phyloP scores from a whole-genome alignment of 2,888 invertebrate species.

The Penaeus monodon region DNA sequence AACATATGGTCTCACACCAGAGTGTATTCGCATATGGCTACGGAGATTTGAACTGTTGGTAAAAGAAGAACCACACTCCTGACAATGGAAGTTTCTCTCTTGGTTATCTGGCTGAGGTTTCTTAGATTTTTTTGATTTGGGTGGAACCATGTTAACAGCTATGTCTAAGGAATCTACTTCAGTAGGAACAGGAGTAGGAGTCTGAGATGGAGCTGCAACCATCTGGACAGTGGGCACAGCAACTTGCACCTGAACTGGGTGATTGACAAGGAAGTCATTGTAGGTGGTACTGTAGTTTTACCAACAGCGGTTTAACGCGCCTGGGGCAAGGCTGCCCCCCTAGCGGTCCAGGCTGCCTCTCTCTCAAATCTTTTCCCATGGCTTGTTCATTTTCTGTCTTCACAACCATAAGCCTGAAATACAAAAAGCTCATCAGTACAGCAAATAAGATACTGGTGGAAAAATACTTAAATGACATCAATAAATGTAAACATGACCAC shows the following conservation, averaged over 20 bases:
- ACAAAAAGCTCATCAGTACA: background rate
- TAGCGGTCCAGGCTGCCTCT: conserved; percentile 35
- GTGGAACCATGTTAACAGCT: conserved; percentile 26
- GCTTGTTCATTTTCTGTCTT: too few species aligned
- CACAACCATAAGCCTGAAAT: background rate
- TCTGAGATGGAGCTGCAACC: conserved; percentile 33
- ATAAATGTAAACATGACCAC: too few species aligned
- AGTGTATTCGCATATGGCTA: conserved; percentile 61
- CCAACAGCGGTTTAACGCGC: conserved; percentile 51
- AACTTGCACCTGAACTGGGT: conserved; percentile 53
- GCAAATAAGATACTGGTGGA: background rate
- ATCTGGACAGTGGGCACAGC: conserved; percentile 54
- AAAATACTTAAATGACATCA: too few species aligned
- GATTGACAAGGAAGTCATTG: conserved; percentile 48
- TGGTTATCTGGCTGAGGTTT: conserved; percentile 36
- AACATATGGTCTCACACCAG: conserved; percentile 63
- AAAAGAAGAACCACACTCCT: conserved; percentile 58
- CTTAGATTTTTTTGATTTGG: conserved; percentile 29
- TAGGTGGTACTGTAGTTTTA: conserved; percentile 43
- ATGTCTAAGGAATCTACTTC: conserved; percentile 17
- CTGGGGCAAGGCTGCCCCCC: conserved; percentile 38
- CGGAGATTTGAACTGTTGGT: conserved; percentile 63
- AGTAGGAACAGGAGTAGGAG: conserved; percentile 13
- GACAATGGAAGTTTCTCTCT: conserved; percentile 56
- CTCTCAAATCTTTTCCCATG: background rate